Evolutionary conservation across 1,140 invertebrate genomes (phyloP), one percentile per base, ranked within the genome.

Genomic region (Bilobella aurantiaca): DNA sequence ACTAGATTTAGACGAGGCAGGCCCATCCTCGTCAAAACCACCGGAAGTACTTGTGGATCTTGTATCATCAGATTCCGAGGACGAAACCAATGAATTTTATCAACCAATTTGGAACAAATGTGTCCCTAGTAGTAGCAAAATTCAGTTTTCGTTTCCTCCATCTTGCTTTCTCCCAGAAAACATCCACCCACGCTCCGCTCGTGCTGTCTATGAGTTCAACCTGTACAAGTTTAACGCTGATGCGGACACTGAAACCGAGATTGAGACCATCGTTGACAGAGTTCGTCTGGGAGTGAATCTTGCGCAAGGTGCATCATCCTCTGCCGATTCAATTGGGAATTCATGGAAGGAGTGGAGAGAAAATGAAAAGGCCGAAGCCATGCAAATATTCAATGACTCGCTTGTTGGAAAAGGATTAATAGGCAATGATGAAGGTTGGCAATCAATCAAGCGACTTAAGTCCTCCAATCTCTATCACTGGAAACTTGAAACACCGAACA

Each of bases 281-380:
- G 3, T 53, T 8, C 49, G 23, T 14, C 49, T 53, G 14, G 49
- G 21, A 18, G 23, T 3, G 25, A 23, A 23, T 8, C 8, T 23
- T 8, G 25, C 49, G 8, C 8, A 53, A 12, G 49, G 18, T 8
- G 34, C 8, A 42, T 42, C 34, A 12, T 42, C 49, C 21, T 42
- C 37, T n/a, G 37, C 37, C 8, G 37, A 12, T n/a, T n/a, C n/a
- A 8, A n/a, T n/a, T 42, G 8, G 37, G 37, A 42, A n/a, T n/a
- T 53, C 49, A 8, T 53, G 49, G 49, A 53, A 53, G 49, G 49
- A 53, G 23, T 53, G 49, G 49, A 53, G 49, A 53, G 8, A 53
- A 16, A 18, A 5, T 23, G 12, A 5, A 53, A 14, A 18, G 23
- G 49, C 12, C 14, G 49, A 53, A 53, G 49, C 49, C 5, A 53